Conservation (phyloP, 2,797 vertebrate genomes). For the Alectoris magna region DNA sequence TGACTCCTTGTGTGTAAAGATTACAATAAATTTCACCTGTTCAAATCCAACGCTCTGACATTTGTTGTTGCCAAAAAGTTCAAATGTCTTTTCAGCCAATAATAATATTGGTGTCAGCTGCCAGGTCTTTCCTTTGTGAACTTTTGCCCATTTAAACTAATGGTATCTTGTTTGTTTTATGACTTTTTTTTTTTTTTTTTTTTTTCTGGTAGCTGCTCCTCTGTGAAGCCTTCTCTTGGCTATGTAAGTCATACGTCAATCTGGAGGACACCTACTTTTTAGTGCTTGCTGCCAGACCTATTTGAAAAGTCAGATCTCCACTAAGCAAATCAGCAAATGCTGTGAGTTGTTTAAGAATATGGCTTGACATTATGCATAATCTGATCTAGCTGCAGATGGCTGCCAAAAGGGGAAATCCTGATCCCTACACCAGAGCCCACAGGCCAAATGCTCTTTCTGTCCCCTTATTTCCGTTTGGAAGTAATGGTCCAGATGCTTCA, state of each 20-base stretch:
- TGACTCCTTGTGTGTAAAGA: constrained; percentile 17
- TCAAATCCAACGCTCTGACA: constrained; percentile 19
- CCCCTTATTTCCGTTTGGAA: neutral
- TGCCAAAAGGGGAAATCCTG: constrained; percentile 51
- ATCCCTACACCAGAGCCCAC: neutral
- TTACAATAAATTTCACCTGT: constrained; percentile 63
- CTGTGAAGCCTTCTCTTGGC: constrained; percentile 44
- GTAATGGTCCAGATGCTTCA: neutral
- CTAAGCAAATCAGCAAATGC: constrained; percentile 63
- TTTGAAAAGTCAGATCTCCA: constrained; percentile 56
- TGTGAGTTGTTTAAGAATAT: constrained; percentile 46
- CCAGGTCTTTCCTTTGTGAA: constrained; percentile 44
- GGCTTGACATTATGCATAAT: constrained; percentile 50
- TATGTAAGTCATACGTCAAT: constrained; percentile 34
- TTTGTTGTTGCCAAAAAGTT: constrained; percentile 32
- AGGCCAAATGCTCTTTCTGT: neutral
- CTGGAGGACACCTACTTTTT: constrained; percentile 67
- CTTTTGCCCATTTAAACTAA: constrained; percentile 54
- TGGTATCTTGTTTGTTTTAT: constrained; percentile 51
- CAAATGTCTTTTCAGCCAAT: constrained; percentile 45
- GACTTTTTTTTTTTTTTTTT: neutral
- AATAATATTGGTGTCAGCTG: constrained; percentile 40
- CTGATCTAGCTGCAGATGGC: constrained; percentile 48
- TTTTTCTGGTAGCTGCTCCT: constrained; percentile 56
- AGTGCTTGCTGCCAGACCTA: constrained; percentile 52